Evolutionary conservation across 2,797 vertebrate species (phyloP).

Genomic region (Phoebastria nigripes): DNA sequence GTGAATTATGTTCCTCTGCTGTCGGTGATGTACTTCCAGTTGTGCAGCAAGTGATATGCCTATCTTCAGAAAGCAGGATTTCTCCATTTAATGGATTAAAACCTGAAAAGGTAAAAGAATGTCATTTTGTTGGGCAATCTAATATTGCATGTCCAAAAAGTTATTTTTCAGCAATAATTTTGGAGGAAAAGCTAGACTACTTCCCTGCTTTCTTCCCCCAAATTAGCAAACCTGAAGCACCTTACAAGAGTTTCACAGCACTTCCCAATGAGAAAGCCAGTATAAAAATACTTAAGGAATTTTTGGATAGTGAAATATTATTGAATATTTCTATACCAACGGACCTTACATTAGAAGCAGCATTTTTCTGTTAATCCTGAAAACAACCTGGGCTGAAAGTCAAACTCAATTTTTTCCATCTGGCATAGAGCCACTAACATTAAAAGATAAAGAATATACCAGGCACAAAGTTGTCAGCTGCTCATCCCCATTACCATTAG

Average conservation of each 20-base stretch:
- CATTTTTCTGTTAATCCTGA: background rate
- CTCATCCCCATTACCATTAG: background rate
- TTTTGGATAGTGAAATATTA: background rate
- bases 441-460: background rate
- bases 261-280: background rate
- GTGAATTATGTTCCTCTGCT: background rate
- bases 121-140: background rate
- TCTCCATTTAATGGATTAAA: conserved; percentile 7
- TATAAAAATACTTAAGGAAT: background rate
- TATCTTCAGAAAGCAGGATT: background rate
- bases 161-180: background rate
- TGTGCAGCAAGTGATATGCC: background rate
- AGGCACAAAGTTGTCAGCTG: background rate
- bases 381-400: background rate
- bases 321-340: background rate
- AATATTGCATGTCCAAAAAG: background rate
- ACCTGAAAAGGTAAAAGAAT: conserved; percentile 23
- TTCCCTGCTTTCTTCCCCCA: background rate
- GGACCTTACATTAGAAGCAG: background rate
- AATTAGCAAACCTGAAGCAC: background rate
- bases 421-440: background rate
- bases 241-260: background rate
- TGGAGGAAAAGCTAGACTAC: background rate
- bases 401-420: background rate
- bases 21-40: background rate